Conservation (phyloP, 2,113 vertebrate species). For the Osmerus mordax region DNA sequence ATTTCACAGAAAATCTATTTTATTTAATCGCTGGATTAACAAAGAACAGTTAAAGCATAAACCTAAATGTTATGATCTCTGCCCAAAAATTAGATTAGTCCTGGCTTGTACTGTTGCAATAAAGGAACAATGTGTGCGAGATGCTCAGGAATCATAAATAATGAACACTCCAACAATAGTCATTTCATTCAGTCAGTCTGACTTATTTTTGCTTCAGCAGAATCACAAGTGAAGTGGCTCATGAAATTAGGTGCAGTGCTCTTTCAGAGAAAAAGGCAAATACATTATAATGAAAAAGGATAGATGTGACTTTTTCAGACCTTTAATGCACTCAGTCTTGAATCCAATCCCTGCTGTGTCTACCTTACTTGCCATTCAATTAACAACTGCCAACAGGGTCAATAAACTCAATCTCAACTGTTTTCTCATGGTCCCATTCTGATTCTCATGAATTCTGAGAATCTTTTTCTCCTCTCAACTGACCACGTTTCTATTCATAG, state of each 20-base stretch:
- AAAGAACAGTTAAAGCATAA: conserved; percentile 11
- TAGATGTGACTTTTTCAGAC: background rate
- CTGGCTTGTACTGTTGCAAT: background rate
- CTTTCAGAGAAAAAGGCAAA: no score
- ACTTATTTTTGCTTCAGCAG: conserved; percentile 19
- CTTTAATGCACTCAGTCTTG: background rate
- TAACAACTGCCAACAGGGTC: conserved; percentile 11
- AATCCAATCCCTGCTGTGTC: background rate
- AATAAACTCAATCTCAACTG: conserved; percentile 19
- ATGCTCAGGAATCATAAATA: conserved; percentile 32
- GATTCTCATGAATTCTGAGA: background rate
- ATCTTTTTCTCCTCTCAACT: background rate
- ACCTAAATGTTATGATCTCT: conserved; percentile 8
- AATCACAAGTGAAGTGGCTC: background rate
- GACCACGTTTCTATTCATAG: conserved; percentile 34
- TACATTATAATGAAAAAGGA: no score
- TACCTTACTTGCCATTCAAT: conserved; percentile 9
- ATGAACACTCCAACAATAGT: conserved; percentile 29
- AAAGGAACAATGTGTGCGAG: background rate
- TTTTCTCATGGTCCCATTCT: conserved; percentile 19
- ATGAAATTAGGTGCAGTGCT: background rate
- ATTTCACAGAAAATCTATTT: no score
- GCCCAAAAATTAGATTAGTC: conserved; percentile 18
- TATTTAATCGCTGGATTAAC: background rate
- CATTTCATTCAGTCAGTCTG: background rate